Evolutionary conservation across 2,797 vertebrate species (phyloP).

Genomic region (Helostoma temminkii): DNA sequence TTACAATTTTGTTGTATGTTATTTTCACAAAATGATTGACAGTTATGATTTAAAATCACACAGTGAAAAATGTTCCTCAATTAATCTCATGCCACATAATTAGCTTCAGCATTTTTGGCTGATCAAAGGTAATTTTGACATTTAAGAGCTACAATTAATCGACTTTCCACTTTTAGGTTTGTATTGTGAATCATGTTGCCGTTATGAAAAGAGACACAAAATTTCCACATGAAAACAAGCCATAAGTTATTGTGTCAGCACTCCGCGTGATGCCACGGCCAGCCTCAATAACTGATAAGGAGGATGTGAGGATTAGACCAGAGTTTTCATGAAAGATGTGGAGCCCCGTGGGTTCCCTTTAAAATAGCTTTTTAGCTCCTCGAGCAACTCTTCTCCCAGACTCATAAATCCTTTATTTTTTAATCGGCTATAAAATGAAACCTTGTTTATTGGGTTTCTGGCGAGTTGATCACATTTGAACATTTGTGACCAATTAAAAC

Average conservation of each 20-base stretch:
- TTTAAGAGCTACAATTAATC: constrained; percentile 14
- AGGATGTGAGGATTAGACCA: constrained; percentile 32
- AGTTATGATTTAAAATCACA: constrained; percentile 4
- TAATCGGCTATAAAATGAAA: constrained; percentile 20
- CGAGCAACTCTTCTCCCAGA: constrained; percentile 29
- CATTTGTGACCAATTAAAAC: not conserved
- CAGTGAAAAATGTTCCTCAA: not conserved
- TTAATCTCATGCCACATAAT: constrained; percentile 32
- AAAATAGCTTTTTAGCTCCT: constrained; percentile 38
- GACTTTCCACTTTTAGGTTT: not conserved
- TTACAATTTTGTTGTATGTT: not conserved
- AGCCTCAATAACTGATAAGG: constrained; percentile 17
- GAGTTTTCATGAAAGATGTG: constrained; percentile 18
- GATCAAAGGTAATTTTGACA: constrained; percentile 37
- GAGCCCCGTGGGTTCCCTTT: constrained; percentile 35
- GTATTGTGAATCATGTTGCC: constrained; percentile 16
- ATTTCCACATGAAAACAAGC: constrained; percentile 49
- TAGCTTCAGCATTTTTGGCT: constrained; percentile 24
- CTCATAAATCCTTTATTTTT: constrained; percentile 33
- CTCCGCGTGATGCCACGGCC: constrained; percentile 14
- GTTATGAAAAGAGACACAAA: constrained; percentile 19
- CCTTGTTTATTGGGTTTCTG: not conserved
- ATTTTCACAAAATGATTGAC: constrained; percentile 13
- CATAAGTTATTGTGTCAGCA: constrained; percentile 24
- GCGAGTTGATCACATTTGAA: not conserved